Conservation (phyloP, 2,888 invertebrate genomes). For the Machimus atricapillus region DNA sequence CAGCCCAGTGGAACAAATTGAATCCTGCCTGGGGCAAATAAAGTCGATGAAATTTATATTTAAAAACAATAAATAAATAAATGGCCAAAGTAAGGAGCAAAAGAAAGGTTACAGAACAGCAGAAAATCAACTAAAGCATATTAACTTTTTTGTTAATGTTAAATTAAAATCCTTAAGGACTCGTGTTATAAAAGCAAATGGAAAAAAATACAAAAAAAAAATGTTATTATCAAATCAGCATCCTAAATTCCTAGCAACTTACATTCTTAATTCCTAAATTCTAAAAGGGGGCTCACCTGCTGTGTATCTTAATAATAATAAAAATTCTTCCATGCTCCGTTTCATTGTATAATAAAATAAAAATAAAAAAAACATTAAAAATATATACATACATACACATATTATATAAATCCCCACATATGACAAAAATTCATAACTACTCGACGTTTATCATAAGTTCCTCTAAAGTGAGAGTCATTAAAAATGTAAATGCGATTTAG, state of each 20-base stretch:
- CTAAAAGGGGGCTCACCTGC: too few relatives aligned
- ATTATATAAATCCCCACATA: background rate
- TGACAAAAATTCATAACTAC: background rate
- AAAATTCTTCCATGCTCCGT: background rate
- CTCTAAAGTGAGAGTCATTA: background rate
- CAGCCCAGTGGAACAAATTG: conserved; percentile 60
- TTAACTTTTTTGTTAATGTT: background rate
- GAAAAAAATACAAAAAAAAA: background rate
- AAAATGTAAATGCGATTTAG: background rate
- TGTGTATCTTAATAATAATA: background rate
- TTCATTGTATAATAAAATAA: background rate
- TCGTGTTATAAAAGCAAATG: background rate
- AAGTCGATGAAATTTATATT: conserved; percentile 28
- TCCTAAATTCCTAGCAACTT: background rate
- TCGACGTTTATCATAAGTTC: background rate
- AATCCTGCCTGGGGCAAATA: conserved; percentile 63
- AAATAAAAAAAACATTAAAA: background rate
- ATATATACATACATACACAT: background rate
- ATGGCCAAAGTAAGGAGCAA: background rate
- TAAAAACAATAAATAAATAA: background rate
- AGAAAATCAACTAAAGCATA: background rate
- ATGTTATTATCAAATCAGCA: background rate
- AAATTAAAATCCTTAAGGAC: background rate
- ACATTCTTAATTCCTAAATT: background rate
- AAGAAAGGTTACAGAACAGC: background rate